These are phyloP conservation scores for Aptenodytes patagonicus DNA, from an alignment of 2,113 vertebrate genomes.

Conservation along the genomic window DNA sequence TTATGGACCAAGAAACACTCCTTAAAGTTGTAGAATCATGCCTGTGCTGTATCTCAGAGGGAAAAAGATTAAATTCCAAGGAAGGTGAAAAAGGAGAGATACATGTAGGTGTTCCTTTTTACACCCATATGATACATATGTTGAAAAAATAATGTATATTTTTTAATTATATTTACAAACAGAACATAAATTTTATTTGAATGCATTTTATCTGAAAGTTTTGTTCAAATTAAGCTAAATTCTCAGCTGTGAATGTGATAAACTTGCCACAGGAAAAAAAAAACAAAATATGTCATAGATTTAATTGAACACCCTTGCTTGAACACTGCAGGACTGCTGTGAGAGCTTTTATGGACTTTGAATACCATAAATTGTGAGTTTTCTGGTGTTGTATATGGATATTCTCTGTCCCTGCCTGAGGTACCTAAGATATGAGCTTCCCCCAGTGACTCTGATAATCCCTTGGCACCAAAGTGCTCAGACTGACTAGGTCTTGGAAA, in stretches of 20 bases:
- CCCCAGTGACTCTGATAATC: not conserved
- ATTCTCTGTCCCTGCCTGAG: not conserved
- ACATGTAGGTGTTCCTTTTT: not conserved
- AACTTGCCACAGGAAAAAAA: not conserved
- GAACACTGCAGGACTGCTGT: not conserved
- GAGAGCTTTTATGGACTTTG: not conserved
- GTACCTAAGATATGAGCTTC: not conserved
- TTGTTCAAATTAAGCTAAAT: not conserved
- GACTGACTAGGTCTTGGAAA: not conserved
- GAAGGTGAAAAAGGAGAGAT: not conserved
- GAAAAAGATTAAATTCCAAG: not conserved
- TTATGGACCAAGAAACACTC: not conserved
- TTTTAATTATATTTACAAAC: not conserved
- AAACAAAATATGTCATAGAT: not conserved
- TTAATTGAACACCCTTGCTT: not conserved
- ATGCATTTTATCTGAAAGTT: not conserved
- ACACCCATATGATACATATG: fast-evolving
- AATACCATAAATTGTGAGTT: not conserved
- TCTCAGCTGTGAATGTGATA: not conserved
- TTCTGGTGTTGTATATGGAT: not conserved
- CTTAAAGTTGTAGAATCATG: not conserved
- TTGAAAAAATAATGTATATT: not conserved
- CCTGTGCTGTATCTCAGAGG: not conserved
- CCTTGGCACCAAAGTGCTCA: not conserved
- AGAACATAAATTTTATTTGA: not conserved